Percentiles rank a stretch among this genome's conserved stretches.
Conservation (phyloP, 2,888 invertebrate genomes). For the Shargacucullia verbasci region DNA sequence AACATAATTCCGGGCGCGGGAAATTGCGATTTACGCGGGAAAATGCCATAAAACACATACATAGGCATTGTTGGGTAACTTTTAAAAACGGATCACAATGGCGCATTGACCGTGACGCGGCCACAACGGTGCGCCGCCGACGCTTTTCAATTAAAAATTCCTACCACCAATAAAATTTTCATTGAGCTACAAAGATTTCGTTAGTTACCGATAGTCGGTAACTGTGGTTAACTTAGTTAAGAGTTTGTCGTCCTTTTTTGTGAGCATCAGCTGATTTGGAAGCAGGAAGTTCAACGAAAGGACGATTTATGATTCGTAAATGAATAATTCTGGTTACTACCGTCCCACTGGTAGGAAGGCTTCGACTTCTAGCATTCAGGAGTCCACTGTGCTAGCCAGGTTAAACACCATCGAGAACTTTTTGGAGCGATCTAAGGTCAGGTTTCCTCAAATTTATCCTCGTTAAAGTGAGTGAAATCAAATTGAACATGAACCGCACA, state of each 20-base stretch:
- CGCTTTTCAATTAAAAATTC: slow-evolving; percentile 63
- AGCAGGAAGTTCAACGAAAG: too few relatives aligned
- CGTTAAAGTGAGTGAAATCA: too few relatives aligned
- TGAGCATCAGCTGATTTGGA: too few relatives aligned
- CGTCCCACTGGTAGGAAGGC: too few relatives aligned
- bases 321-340: too few relatives aligned
- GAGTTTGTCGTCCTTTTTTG: not conserved
- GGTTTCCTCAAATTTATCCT: too few relatives aligned
- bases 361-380: too few relatives aligned
- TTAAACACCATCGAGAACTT: too few relatives aligned
- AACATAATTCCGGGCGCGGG: slow-evolving; percentile 55
- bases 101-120: slow-evolving; percentile 56
- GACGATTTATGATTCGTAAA: too few relatives aligned
- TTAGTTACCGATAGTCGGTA: slow-evolving; percentile 47
- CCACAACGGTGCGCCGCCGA: slow-evolving; percentile 52
- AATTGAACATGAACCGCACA: too few relatives aligned
- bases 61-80: slow-evolving; percentile 78
- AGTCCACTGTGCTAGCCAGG: too few relatives aligned
- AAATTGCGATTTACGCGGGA: slow-evolving; percentile 60
- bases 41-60: slow-evolving; percentile 59
- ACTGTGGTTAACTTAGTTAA: slow-evolving; percentile 23
- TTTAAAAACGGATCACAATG: slow-evolving; percentile 65
- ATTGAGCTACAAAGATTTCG: slow-evolving; percentile 57
- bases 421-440: too few relatives aligned
- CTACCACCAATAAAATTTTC: slow-evolving; percentile 59